Evolutionary conservation across 2,797 vertebrate species (phyloP), one percentile per base, ranked within the genome.

Genomic region (Gallinago stenura): DNA sequence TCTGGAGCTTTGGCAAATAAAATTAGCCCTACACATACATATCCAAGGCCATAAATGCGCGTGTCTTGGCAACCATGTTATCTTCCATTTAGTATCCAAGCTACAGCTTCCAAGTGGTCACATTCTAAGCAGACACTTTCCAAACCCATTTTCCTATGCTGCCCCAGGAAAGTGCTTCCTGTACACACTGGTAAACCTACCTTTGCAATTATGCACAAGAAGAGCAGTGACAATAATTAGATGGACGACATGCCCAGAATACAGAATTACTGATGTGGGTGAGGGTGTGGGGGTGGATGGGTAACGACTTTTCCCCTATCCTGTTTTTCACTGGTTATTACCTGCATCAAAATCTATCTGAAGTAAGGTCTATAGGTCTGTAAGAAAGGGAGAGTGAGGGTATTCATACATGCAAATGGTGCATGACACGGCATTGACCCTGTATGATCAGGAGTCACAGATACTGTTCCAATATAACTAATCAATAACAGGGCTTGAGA

Each of bases 171-270:
- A 43, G 2, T 8, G 9, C 11, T 81, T 78, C 14, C 24, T 50
- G 4, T 48, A 10, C 0, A 0, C 13, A 6, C 26, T 45, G 39
- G 13, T 20, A 83, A 83, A 46, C 4, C 10, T 15, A 53, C 2
- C 2, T 88, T 70, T 66, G 30, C 15, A 5, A 46, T 31, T 5
- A 15, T 28, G 25, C 16, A 18, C 8, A 15, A 54, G 22, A 33
- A 84, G 25, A 77, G 24, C 15, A 39, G 15, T n/a, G 6, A 12
- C 9, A 54, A 22, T 26, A 19, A 56, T 33, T 79, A 78, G 8
- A 61, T 51, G n/a, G 7, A 7, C 1, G 1, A 19, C 12, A 51
- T 41, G 18, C 16, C 66, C 37, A 33, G 21, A 66, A 51, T 25
- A 51, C 11, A 54, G 35, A 91, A 46, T 39, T 85, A 25, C 12